Evolutionary conservation across 2,888 invertebrate genomes (phyloP).

Genomic region (Antitype chi): DNA sequence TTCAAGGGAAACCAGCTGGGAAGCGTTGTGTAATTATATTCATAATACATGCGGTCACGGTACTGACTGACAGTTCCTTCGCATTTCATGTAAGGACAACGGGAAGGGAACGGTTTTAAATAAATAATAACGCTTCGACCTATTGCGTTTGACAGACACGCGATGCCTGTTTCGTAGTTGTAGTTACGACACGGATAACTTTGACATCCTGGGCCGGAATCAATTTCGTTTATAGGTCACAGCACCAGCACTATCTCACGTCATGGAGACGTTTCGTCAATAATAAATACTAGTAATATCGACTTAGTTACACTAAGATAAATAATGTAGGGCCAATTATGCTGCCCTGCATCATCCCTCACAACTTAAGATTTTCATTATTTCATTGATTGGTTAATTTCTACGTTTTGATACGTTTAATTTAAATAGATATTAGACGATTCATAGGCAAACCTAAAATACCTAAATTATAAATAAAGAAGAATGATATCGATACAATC

Average conservation of each 20-base stretch:
- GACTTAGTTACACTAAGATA: not conserved
- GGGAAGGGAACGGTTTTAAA: constrained; percentile 50
- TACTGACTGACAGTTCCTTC: constrained; percentile 53
- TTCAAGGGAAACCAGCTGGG: constrained; percentile 57
- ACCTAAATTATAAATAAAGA: not conserved
- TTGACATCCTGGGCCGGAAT: constrained; percentile 28
- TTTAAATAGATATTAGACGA: not conserved
- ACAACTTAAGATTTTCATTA: not conserved
- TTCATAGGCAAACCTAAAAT: not conserved
- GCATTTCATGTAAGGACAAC: constrained; percentile 51
- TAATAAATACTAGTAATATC: not conserved
- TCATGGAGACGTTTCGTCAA: not conserved
- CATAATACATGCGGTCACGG: constrained; percentile 52
- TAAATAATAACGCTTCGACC: constrained; percentile 30
- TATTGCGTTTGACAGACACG: constrained; percentile 42
- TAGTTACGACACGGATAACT: constrained; percentile 20
- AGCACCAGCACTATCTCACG: not conserved
- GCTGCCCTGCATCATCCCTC: constrained; percentile 9
- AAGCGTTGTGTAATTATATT: constrained; percentile 58
- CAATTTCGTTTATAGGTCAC: constrained; percentile 48
- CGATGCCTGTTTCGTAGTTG: constrained; percentile 11
- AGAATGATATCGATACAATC: not conserved
- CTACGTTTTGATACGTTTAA: not conserved
- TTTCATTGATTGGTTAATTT: not conserved
- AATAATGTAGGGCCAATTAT: not conserved